Evolutionary conservation across 2,113 vertebrate genomes (phyloP).

Genomic region (Chauna torquata): DNA sequence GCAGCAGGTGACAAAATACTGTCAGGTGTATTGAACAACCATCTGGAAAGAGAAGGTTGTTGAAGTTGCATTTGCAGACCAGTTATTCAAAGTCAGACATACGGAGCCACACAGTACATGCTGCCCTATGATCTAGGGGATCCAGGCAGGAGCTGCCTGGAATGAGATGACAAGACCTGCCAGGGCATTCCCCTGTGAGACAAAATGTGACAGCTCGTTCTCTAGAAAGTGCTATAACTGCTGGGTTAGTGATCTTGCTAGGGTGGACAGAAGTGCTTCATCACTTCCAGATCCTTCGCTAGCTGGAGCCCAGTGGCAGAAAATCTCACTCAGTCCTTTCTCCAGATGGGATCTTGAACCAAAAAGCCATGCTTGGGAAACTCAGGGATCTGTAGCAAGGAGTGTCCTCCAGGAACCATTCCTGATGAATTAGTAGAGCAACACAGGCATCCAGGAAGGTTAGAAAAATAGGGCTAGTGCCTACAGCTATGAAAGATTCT

Average conservation of each 20-base stretch:
- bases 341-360: neutral
- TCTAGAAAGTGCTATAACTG: neutral
- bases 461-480: rapidly evolving
- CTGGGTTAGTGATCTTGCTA: neutral
- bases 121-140: rapidly evolving
- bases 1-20: neutral
- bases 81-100: neutral
- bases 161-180: neutral
- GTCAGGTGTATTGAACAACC: neutral
- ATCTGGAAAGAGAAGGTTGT: neutral
- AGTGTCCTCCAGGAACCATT: neutral
- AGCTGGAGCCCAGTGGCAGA: neutral
- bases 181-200: neutral
- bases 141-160: neutral
- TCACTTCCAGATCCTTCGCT: neutral
- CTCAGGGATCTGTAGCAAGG: neutral
- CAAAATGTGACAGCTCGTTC: neutral
- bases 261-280: neutral
- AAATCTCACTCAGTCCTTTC: neutral
- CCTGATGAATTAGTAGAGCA: neutral
- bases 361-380: neutral
- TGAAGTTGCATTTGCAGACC: rapidly evolving
- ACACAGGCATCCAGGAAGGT: neutral
- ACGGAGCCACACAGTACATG: rapidly evolving
- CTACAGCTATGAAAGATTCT: neutral